A percentile compares a stretch with the other conserved stretches of the same genome.
These are phyloP conservation scores for Gallinago solitaria DNA, from an alignment of 2,797 vertebrate genomes.

Conservation along the genomic window DNA sequence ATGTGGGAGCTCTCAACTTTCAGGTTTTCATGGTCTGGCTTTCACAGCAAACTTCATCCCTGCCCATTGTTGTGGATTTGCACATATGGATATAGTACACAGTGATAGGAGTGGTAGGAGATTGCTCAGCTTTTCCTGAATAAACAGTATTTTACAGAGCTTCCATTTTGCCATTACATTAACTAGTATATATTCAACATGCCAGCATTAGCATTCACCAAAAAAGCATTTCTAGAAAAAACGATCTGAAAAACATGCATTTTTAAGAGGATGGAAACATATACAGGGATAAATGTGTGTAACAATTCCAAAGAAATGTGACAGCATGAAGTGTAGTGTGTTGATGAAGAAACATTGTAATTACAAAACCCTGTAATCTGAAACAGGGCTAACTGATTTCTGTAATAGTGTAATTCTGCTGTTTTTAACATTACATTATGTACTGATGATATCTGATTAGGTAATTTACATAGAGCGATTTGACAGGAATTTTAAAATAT, in stretches of 20 bases:
- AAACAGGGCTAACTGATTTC: constrained; percentile 25
- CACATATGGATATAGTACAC: too few species aligned
- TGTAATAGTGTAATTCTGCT: constrained; percentile 26
- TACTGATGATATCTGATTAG: constrained; percentile 56
- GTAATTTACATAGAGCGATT: constrained; percentile 50
- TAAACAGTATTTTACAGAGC: not conserved
- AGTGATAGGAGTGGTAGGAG: not conserved
- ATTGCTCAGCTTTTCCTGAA: not conserved
- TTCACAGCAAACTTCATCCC: not conserved
- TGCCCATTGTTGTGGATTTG: not conserved
- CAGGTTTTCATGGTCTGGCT: not conserved
- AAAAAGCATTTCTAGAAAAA: not conserved
- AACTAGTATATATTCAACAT: not conserved
- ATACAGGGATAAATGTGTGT: not conserved
- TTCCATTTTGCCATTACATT: not conserved
- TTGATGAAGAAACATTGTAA: constrained; percentile 35
- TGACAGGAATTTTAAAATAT: constrained; percentile 57
- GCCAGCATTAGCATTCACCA: not conserved
- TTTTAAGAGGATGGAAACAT: not conserved
- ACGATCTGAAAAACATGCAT: not conserved
- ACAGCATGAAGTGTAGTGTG: constrained; percentile 8
- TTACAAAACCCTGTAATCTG: constrained; percentile 46
- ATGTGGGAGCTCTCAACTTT: not conserved
- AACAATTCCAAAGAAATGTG: not conserved
- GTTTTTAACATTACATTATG: constrained; percentile 51